These are phyloP conservation scores for Heliconius melpomene DNA, from an alignment of 1,140 invertebrate species.

Conservation along the genomic window DNA sequence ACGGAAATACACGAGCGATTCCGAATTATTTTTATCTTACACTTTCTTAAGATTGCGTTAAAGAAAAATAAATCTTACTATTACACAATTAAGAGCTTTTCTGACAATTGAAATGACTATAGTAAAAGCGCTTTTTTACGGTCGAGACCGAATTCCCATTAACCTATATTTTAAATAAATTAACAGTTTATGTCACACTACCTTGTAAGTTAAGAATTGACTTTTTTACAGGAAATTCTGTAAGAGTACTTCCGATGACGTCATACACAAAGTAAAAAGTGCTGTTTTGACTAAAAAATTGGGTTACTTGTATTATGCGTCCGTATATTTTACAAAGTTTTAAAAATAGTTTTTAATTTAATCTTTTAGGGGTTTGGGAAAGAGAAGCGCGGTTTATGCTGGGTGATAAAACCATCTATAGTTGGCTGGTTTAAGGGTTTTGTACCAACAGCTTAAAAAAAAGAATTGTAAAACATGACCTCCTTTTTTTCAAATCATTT, in stretches of 20 bases:
- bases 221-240: conserved; percentile 9
- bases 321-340: background rate
- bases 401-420: too few relatives aligned
- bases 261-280: background rate
- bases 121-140: conserved; percentile 59
- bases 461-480: background rate
- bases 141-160: conserved; percentile 66
- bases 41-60: conserved; percentile 47
- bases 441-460: background rate
- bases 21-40: conserved; percentile 76
- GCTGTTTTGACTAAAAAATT: background rate
- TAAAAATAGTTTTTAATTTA: too few relatives aligned
- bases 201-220: conserved; percentile 36
- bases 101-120: conserved; percentile 35
- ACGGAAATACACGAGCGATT: conserved; percentile 58
- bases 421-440: too few relatives aligned
- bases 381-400: too few relatives aligned
- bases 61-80: conserved; percentile 46
- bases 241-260: conserved; percentile 14
- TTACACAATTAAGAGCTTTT: conserved; percentile 35
- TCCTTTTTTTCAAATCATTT: background rate
- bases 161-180: conserved; percentile 74
- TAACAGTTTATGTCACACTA: conserved; percentile 51
- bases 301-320: background rate
- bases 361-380: too few relatives aligned